Evolutionary conservation across 2,888 invertebrate genomes (phyloP).

Genomic region (Cancer borealis): DNA sequence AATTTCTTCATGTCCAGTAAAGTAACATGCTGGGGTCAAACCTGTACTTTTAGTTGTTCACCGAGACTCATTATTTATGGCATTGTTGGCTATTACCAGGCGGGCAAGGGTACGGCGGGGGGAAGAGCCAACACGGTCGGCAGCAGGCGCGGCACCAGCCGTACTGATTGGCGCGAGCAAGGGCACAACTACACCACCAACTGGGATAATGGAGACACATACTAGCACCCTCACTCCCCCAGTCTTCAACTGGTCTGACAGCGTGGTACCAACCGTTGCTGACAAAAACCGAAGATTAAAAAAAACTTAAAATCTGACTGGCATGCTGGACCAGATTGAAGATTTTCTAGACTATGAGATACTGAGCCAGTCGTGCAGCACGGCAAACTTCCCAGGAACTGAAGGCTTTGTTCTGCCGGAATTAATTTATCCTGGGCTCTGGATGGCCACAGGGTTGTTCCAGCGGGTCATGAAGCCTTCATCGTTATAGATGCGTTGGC

Average conservation of each 20-base stretch:
- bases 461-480: constrained; percentile 56
- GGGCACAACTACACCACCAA: constrained; percentile 65
- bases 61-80: constrained; percentile 77
- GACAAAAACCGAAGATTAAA: constrained; percentile 43
- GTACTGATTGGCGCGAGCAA: constrained; percentile 75
- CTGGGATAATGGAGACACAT: constrained; percentile 70
- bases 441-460: constrained; percentile 45
- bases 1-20: constrained; percentile 65
- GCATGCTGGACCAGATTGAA: constrained; percentile 59
- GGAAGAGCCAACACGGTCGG: constrained; percentile 77
- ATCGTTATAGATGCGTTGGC: constrained; percentile 53
- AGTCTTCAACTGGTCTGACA: constrained; percentile 30
- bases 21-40: constrained; percentile 74
- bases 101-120: constrained; percentile 78
- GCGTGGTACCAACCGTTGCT: constrained; percentile 31
- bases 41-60: constrained; percentile 74
- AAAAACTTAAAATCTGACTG: neutral
- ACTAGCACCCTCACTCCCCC: constrained; percentile 66
- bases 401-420: constrained; percentile 55
- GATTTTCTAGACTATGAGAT: constrained; percentile 61
- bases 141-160: constrained; percentile 77
- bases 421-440: constrained; percentile 23
- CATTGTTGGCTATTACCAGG: constrained; percentile 76
- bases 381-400: constrained; percentile 25
- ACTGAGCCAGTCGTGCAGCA: constrained; percentile 44